Conservation (phyloP, 2,888 invertebrate species). For the Hylaea fasciaria region DNA sequence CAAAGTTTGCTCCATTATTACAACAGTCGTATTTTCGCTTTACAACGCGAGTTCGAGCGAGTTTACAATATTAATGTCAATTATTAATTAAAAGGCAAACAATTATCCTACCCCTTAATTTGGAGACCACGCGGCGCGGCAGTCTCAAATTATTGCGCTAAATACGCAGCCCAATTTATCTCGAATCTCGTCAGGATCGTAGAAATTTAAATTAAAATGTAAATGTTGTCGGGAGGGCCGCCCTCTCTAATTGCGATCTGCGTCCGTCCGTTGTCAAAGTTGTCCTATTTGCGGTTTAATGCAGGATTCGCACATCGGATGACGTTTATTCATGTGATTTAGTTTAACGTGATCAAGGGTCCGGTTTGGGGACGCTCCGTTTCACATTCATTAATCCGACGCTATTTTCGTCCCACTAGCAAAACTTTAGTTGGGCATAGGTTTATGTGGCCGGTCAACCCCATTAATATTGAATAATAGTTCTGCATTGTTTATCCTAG, state of each 20-base stretch:
- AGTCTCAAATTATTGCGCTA: constrained; percentile 78
- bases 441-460: not conserved
- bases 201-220: constrained; percentile 84
- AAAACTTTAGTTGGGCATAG: constrained; percentile 7
- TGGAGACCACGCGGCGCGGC: constrained; percentile 66
- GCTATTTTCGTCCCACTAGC: constrained; percentile 23
- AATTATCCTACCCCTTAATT: constrained; percentile 75
- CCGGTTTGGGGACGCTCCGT: constrained; percentile 10
- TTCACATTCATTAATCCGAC: constrained; percentile 32
- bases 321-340: constrained; percentile 47
- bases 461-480: no score
- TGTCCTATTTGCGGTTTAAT: constrained; percentile 57
- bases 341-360: constrained; percentile 32
- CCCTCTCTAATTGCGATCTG: constrained; percentile 77
- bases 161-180: constrained; percentile 80
- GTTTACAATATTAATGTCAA: constrained; percentile 70
- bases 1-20: constrained; percentile 32
- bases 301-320: constrained; percentile 52
- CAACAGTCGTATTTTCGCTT: constrained; percentile 29
- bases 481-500: no score
- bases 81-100: constrained; percentile 78
- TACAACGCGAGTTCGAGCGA: constrained; percentile 46
- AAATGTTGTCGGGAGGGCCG: constrained; percentile 75
- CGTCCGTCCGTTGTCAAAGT: constrained; percentile 72
- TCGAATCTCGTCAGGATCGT: constrained; percentile 80